Evolutionary conservation across 2,797 vertebrate genomes (phyloP).

Genomic region (Rousettus madagascariensis): DNA sequence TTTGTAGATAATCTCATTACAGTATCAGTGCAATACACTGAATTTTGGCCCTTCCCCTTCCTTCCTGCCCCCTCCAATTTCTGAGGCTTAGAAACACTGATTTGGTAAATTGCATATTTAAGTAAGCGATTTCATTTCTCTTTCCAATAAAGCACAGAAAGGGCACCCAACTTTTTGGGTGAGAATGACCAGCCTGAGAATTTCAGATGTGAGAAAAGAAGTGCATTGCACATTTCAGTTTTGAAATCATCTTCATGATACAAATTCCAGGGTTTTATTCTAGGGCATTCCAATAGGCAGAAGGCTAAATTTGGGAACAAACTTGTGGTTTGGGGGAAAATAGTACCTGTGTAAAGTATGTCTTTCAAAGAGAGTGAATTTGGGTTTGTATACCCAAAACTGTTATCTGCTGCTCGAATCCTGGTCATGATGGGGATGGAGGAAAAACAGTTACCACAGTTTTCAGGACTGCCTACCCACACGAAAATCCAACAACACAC

Average conservation of each 20-base stretch:
- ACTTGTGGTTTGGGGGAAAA: neutral
- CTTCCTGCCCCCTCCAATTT: neutral
- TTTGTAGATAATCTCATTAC: neutral
- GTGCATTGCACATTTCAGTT: neutral
- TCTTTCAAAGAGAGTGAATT: neutral
- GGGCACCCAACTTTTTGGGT: neutral
- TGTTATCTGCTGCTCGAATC: neutral
- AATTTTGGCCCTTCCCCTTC: neutral
- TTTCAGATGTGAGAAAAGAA: neutral
- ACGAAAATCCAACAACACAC: neutral
- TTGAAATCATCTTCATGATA: neutral
- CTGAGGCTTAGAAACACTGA: slow-evolving; percentile 16
- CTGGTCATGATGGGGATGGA: neutral
- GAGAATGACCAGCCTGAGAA: slow-evolving; percentile 7
- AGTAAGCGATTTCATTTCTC: neutral
- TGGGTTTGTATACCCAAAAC: neutral
- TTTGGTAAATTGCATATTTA: slow-evolving; percentile 15
- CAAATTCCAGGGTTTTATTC: slow-evolving; percentile 32
- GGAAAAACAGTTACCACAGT: neutral
- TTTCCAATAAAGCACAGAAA: slow-evolving; percentile 17
- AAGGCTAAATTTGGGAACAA: neutral
- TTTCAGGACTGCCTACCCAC: neutral
- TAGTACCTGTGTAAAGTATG: neutral
- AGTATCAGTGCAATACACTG: neutral
- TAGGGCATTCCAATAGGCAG: neutral